Percentiles rank a stretch among this genome's conserved stretches.
Evolutionary conservation across 2,888 invertebrate species (phyloP).

Genomic region (Drosophila seclusa): DNA sequence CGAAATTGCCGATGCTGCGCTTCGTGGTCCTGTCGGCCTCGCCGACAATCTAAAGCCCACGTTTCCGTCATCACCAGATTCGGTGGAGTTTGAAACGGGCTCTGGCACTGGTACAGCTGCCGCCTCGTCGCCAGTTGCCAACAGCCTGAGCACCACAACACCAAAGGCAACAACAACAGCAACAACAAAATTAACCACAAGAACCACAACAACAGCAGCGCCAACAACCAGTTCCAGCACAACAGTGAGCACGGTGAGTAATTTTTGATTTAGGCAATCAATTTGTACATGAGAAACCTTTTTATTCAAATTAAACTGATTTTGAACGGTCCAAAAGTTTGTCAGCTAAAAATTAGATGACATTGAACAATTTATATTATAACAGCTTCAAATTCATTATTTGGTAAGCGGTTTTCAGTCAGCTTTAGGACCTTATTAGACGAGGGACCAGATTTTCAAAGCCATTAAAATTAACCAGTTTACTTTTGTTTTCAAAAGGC

Average conservation of each 20-base stretch:
- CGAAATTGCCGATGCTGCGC: constrained; percentile 86
- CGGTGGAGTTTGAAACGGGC: constrained; percentile 61
- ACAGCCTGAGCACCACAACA: constrained; percentile 52
- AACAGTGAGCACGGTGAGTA: constrained; percentile 60
- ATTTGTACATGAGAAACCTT: background rate
- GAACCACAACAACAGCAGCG: constrained; percentile 50
- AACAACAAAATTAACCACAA: constrained; percentile 17
- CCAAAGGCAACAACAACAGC: constrained; percentile 52
- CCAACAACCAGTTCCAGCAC: constrained; percentile 65
- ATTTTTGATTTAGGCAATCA: background rate
- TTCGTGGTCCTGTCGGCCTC: constrained; percentile 83
- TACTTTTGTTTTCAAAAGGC: background rate
- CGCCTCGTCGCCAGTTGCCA: constrained; percentile 49
- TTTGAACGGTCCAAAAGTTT: background rate
- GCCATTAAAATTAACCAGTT: background rate
- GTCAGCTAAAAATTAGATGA: background rate
- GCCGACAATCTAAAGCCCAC: constrained; percentile 84
- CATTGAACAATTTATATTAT: background rate
- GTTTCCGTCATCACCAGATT: constrained; percentile 68
- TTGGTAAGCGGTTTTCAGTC: background rate
- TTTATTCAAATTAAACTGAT: background rate
- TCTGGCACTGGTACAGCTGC: constrained; percentile 50
- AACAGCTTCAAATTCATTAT: background rate
- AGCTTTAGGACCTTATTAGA: background rate
- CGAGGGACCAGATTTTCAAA: background rate